Evolutionary conservation across 1,140 invertebrate genomes (phyloP), one percentile per base, ranked within the genome.

Genomic region (Bombyx mandarina): DNA sequence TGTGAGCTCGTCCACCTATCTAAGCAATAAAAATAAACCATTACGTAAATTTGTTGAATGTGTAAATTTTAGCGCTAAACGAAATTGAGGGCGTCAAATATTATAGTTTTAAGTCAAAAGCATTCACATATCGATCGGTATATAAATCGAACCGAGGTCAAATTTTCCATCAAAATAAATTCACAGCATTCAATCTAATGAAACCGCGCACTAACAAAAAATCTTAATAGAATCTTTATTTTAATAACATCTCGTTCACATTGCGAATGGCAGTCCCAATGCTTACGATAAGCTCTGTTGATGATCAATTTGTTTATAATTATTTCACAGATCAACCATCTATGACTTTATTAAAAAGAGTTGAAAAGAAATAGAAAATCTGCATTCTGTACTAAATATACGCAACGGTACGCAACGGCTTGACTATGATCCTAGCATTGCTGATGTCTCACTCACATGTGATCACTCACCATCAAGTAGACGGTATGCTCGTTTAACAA

Each of bases 161-260:
- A 52, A 50, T 60, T 64, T 65, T 63, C 67, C 67, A 75, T 77
- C 65, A 70, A 74, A 71, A 80, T 69, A 73, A 64, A 65, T 68
- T 71, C 67, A 61, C 66, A 69, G 69, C 60, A 69, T 72, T 73
- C 66, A 60, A 67, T 66, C 58, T 58, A 63, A 7, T 9, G 55
- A 60, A 65, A 67, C 63, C 65, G 59, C 58, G 60, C 55, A 60
- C 56, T 69, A 74, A 75, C 71, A 66, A 61, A 73, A 69, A 61
- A 69, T 67, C 75, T 73, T 74, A 76, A 74, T 73, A 75, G 67
- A 75, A 67, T 67, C 70, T 74, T 70, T 67, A 65, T 75, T 70
- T 77, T 73, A 78, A 79, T 80, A 71, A 68, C 63, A 52, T 62
- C 52, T 65, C 58, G 55, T 58, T 69, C 61, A 12, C 54, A 63